phyloP scores from a whole-genome alignment of 2,888 invertebrate genomes.

The Crematogaster levior region DNA sequence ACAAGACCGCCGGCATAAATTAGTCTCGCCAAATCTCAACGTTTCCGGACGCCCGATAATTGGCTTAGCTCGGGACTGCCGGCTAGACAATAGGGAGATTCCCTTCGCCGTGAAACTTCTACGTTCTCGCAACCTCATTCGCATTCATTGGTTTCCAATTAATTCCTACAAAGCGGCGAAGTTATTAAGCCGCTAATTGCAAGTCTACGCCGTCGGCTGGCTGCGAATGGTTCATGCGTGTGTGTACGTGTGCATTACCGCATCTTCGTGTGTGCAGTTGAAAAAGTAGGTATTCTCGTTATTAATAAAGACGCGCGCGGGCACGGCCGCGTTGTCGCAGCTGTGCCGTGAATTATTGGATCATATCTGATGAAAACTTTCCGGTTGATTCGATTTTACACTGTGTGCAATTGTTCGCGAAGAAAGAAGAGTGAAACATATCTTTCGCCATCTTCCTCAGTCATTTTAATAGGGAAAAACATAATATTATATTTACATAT shows the following conservation, averaged over 20 bases:
- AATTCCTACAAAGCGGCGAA: constrained; percentile 80
- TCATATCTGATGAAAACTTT: constrained; percentile 60
- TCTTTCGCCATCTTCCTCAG: neutral
- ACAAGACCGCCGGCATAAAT: constrained; percentile 74
- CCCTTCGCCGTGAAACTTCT: constrained; percentile 71
- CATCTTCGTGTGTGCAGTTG: constrained; percentile 33
- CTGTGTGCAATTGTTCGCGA: neutral
- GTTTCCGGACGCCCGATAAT: constrained; percentile 80
- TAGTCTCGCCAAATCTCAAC: constrained; percentile 76
- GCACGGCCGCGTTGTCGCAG: constrained; percentile 52
- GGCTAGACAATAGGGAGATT: constrained; percentile 78
- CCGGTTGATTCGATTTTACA: constrained; percentile 34
- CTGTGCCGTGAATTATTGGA: constrained; percentile 53
- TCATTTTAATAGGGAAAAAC: neutral
- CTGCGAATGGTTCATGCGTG: constrained; percentile 39
- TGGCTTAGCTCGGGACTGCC: constrained; percentile 78
- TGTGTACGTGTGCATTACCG: constrained; percentile 22
- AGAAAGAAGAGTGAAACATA: neutral
- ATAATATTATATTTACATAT: neutral
- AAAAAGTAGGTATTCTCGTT: constrained; percentile 49
- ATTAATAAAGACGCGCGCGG: constrained; percentile 38
- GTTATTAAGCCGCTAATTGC: constrained; percentile 83
- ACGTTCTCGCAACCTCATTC: constrained; percentile 79
- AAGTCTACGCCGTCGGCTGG: constrained; percentile 56
- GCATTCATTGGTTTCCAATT: constrained; percentile 84